These are phyloP conservation scores for Stenichneumon culpator DNA, from an alignment of 2,888 invertebrate genomes.

Conservation along the genomic window DNA sequence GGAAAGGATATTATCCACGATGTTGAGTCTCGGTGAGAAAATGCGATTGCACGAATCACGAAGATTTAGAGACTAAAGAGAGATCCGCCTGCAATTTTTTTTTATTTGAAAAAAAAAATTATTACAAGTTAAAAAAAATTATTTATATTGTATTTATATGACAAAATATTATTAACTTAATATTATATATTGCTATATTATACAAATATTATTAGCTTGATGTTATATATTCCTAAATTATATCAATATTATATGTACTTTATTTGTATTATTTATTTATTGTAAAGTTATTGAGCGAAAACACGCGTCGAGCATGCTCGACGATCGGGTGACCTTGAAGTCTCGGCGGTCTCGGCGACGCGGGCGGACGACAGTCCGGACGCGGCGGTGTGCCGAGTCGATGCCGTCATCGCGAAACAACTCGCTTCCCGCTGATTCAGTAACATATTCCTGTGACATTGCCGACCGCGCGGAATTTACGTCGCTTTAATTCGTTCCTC, in stretches of 20 bases:
- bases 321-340: slow-evolving; percentile 46
- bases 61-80: neutral
- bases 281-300: slow-evolving; percentile 5
- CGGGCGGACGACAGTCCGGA: slow-evolving; percentile 36
- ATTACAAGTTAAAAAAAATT: too few species aligned
- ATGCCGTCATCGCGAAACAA: slow-evolving; percentile 64
- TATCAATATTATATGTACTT: too few species aligned
- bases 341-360: neutral
- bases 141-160: too few species aligned
- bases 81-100: neutral
- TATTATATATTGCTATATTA: neutral
- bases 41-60: neutral
- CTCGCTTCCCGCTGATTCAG: slow-evolving; percentile 36
- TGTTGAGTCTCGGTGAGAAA: slow-evolving; percentile 60
- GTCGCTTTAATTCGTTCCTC: neutral
- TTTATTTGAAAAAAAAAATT: too few species aligned
- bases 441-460: slow-evolving; percentile 30
- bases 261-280: neutral
- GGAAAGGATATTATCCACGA: slow-evolving; percentile 17
- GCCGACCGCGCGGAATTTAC: neutral
- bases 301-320: neutral
- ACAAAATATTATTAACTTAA: too few species aligned
- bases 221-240: too few species aligned
- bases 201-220: too few species aligned
- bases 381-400: slow-evolving; percentile 49